Base-by-base conservation (phyloP, 2,888 invertebrate genomes). In the Melieria crassipennis region DNA sequence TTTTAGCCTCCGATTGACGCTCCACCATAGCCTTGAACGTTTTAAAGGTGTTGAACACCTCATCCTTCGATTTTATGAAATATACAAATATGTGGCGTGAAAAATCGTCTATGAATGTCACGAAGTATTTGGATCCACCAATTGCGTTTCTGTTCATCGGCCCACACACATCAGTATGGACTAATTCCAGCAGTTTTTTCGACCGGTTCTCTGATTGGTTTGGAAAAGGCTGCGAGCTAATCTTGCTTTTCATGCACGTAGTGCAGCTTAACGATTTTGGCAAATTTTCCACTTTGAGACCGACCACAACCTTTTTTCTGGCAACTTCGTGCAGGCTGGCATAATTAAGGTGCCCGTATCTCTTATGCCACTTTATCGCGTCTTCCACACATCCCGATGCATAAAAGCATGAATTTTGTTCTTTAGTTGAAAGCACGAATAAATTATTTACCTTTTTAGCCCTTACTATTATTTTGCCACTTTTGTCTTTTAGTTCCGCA, bases 131-230 rank as follows among this genome's bases (percentile, higher is more conserved):
- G 16, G 74, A 65, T 10, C 74, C 72, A 30, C 73, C 73, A 55
- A 62, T 48, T 7, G 57, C 62, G 6, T 13, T 57, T 56, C 56
- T 63, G 16, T 58, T 60, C 52, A 78, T 74, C 7, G 75, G 75
- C 30, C 74, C 71, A 47, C 69, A 78, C 9, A 77, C 58, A 65
- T 75, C 72, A 3, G 72, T 71, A 60, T 76, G 75, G 1, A 77
- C 64, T 5, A 77, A 1, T 30, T 72, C 68, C 47, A 75, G 72
- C 9, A 72, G 1, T 30, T 68, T 46, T 7, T 55, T 69, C 0
- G 72, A 46, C 9, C 72, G 66, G 47, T 66, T 66, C 52, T 69
- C 68, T 5, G 73, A 61, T 9, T 66, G 52, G n/a, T 67, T 7
- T 13, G 70, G 47, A 74, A 74, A 75, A 11, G 69, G 55, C 10